These are phyloP conservation scores for Cynopterus brachyotis DNA, from an alignment of 2,113 vertebrate species.

Conservation along the genomic window DNA sequence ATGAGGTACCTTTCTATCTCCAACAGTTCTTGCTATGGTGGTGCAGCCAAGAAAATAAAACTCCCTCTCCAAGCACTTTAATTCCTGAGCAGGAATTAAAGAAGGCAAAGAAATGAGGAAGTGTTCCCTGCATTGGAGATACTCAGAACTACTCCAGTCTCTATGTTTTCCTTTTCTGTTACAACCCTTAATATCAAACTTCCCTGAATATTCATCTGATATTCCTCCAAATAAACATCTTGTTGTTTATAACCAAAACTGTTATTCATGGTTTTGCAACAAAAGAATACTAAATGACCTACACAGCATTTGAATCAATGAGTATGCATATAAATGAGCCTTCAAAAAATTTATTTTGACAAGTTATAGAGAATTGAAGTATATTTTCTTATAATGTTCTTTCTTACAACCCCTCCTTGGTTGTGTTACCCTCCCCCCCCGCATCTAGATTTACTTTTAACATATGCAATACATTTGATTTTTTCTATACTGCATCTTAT, in stretches of 20 bases:
- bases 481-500: not conserved
- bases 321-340: not conserved
- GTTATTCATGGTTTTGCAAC: not conserved
- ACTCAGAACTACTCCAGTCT: not conserved
- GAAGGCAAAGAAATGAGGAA: not conserved
- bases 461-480: not conserved
- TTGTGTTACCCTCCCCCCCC: fast-evolving
- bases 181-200: not conserved
- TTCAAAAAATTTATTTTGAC: not conserved
- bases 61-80: not conserved
- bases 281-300: not conserved
- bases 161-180: not conserved
- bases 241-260: not conserved
- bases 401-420: not conserved
- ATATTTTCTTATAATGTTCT: not conserved
- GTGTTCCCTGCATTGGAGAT: not conserved
- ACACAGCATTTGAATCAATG: not conserved
- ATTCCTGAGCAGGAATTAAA: not conserved
- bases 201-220: not conserved
- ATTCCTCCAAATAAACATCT: not conserved
- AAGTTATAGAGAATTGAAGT: not conserved
- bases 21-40: not conserved
- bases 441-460: not conserved
- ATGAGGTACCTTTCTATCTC: not conserved
- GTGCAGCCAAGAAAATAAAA: not conserved